phyloP scores from a whole-genome alignment of 2,113 vertebrate genomes.

The Lepus europaeus region DNA sequence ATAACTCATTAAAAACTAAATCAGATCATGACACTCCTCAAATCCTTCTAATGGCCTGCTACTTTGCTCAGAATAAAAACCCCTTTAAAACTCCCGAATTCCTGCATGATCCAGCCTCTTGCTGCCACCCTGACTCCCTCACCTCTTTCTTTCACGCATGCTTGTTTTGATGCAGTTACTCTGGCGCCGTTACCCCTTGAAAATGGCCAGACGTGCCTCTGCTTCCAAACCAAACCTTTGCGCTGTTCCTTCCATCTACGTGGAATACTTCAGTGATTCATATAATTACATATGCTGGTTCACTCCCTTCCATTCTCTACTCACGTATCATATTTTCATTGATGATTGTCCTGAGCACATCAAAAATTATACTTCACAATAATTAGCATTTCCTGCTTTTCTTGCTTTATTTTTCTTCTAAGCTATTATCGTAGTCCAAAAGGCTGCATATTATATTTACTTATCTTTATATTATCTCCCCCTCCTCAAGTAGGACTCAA shows the following conservation, averaged over 20 bases:
- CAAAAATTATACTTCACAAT: background rate
- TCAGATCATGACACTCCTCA: background rate
- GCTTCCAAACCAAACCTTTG: background rate
- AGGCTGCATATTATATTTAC: background rate
- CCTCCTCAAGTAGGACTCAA: background rate
- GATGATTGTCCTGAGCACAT: background rate
- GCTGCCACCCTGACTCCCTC: background rate
- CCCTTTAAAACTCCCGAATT: background rate
- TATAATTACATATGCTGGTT: background rate
- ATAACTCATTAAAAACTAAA: constrained; percentile 19
- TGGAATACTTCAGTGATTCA: background rate
- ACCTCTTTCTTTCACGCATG: constrained; percentile 14
- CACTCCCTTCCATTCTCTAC: background rate
- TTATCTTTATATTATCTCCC: background rate
- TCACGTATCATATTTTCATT: background rate
- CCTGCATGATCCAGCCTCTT: background rate
- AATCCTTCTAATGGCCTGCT: background rate
- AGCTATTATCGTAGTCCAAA: background rate
- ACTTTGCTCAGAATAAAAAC: background rate
- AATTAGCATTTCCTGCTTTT: background rate
- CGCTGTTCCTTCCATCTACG: background rate
- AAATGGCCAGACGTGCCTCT: background rate
- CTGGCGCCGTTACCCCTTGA: background rate
- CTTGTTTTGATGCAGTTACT: constrained; percentile 13
- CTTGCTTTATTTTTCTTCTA: constrained; percentile 29